These are phyloP conservation scores for Phrynocephalus versicolor DNA, from an alignment of 2,113 vertebrate species.

Conservation along the genomic window DNA sequence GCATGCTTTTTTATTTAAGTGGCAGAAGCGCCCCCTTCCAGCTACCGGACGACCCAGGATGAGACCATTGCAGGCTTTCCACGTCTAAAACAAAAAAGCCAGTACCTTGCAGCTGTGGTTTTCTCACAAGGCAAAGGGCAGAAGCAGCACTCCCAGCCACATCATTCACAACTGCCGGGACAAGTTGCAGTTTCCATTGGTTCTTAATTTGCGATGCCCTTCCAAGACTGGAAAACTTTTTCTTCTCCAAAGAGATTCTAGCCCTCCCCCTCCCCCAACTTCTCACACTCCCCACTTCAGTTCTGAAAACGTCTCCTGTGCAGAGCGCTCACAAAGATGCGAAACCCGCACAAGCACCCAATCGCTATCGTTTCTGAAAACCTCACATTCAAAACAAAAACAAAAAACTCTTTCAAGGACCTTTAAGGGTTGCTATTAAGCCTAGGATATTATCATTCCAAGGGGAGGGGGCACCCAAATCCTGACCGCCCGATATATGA, in stretches of 20 bases:
- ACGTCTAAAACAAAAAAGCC: constrained; percentile 46
- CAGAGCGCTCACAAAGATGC: not conserved
- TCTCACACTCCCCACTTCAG: no score
- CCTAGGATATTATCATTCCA: constrained; percentile 47
- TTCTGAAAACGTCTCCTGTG: no score
- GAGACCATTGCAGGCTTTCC: constrained; percentile 63
- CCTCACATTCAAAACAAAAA: constrained; percentile 14
- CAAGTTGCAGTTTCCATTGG: constrained; percentile 64
- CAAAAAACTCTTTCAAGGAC: constrained; percentile 26
- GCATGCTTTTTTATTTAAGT: constrained; percentile 32
- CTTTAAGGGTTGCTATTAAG: not conserved
- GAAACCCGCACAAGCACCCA: not conserved
- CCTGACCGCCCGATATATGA: not conserved
- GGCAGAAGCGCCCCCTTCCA: constrained; percentile 55
- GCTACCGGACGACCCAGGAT: constrained; percentile 62
- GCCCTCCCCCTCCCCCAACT: not conserved
- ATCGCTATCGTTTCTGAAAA: not conserved
- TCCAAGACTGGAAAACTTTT: constrained; percentile 46
- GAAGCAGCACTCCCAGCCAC: constrained; percentile 46
- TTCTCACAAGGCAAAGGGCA: constrained; percentile 57
- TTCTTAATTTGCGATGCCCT: constrained; percentile 61
- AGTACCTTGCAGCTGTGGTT: constrained; percentile 57
- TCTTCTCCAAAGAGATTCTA: not conserved
- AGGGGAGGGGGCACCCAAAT: constrained; percentile 33
- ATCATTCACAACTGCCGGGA: constrained; percentile 64